Evolutionary conservation across 2,888 invertebrate species (phyloP).

Genomic region (Camponotus fellah): DNA sequence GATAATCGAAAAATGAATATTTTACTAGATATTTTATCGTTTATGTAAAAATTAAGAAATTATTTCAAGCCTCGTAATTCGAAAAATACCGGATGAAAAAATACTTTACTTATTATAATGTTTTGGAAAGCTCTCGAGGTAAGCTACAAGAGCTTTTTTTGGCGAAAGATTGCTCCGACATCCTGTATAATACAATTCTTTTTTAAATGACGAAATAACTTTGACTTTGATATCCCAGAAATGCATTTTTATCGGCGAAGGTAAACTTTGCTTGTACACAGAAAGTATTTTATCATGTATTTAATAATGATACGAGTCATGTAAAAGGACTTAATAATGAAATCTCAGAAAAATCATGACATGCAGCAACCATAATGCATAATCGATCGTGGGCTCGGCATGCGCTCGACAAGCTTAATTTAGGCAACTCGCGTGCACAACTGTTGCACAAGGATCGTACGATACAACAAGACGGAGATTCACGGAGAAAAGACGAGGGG

Average conservation of each 20-base stretch:
- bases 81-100: too few species aligned
- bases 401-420: neutral
- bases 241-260: neutral
- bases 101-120: too few species aligned
- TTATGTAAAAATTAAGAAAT: too few species aligned
- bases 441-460: constrained; percentile 50
- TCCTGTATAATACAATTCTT: neutral
- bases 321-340: neutral
- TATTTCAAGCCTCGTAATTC: too few species aligned
- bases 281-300: neutral
- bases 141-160: too few species aligned
- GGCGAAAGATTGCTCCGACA: too few species aligned
- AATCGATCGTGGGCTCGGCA: neutral
- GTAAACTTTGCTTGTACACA: neutral
- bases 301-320: neutral
- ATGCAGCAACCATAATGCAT: neutral
- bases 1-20: too few species aligned
- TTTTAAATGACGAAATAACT: neutral
- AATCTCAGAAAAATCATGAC: neutral
- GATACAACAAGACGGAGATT: constrained; percentile 23
- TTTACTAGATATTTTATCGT: too few species aligned
- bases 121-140: too few species aligned
- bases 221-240: neutral
- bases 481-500: neutral
- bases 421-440: constrained; percentile 36